These are phyloP conservation scores for Epinotia bilunana DNA, from an alignment of 2,888 invertebrate genomes.

Conservation along the genomic window DNA sequence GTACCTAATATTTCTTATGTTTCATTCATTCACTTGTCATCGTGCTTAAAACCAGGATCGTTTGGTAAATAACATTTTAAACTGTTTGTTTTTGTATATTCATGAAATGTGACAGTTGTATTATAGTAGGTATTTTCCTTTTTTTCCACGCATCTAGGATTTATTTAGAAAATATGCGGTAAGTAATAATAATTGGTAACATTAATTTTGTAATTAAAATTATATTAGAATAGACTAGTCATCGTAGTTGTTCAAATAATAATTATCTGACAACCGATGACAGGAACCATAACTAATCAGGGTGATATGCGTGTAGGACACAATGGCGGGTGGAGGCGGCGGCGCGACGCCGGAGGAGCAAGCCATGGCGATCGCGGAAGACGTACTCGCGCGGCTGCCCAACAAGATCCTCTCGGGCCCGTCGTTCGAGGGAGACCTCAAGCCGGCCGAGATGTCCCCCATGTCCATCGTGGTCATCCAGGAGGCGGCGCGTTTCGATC, in stretches of 20 bases:
- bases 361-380: slow-evolving; percentile 90
- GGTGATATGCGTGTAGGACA: slow-evolving; percentile 79
- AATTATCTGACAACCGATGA: too few species aligned
- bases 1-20: slow-evolving; percentile 49
- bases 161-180: slow-evolving; percentile 73
- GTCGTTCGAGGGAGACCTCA: slow-evolving; percentile 88
- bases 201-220: too few species aligned
- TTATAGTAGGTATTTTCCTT: slow-evolving; percentile 21
- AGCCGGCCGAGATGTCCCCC: slow-evolving; percentile 90
- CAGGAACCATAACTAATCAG: not conserved
- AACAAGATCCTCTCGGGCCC: slow-evolving; percentile 86
- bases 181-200: slow-evolving; percentile 52
- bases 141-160: slow-evolving; percentile 77
- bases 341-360: slow-evolving; percentile 91
- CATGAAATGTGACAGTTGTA: not conserved
- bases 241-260: too few species aligned
- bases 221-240: too few species aligned
- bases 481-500: slow-evolving; percentile 92
- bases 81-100: not conserved
- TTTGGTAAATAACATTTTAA: slow-evolving; percentile 64
- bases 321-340: slow-evolving; percentile 83
- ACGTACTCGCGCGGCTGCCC: slow-evolving; percentile 91
- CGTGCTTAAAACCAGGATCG: slow-evolving; percentile 65
- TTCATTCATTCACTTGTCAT: slow-evolving; percentile 51
- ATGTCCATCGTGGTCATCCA: slow-evolving; percentile 97